Evolutionary conservation across 2,797 vertebrate genomes (phyloP), one percentile per base, ranked within the genome.

Genomic region (Tapera naevia): DNA sequence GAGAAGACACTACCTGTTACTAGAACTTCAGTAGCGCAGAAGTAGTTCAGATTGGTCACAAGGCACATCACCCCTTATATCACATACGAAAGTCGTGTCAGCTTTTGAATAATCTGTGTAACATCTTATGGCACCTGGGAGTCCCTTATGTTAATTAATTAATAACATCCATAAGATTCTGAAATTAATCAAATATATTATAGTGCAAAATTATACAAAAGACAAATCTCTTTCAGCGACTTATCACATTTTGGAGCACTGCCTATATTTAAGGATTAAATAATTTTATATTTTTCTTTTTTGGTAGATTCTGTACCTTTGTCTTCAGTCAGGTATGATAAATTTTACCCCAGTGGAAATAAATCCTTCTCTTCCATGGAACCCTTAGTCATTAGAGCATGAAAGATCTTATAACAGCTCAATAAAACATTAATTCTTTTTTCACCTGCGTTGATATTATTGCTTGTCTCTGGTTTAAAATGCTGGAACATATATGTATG

Each of bases 31-130:
- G 3, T 8, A 32, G 8, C 11, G 25, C 9, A 41, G 7, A 78
- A 23, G 30, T 27, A 11, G 2, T 53, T 54, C 5, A 37, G 17
- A 17, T 35, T 70, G 8, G 14, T 39, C n/a, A 18, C n/a, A 53
- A 45, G 18, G 6, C 3, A 51, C 2, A 1, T 45, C 7, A n/a
- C 3, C 4, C 1, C 5, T 53, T 23, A 50, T 66, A 61, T 8
- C 14, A n/a, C 21, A 11, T 48, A 23, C 33, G 18, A 90, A 93
- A 80, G 53, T 7, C 24, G 0, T 53, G 17, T n/a, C 30, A 80
- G 10, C 1, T 76, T 76, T 76, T 18, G 11, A 69, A 21, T 48
- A 30, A 80, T 24, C 27, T 6, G 41, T 58, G 54, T 21, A 7
- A 51, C 3, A 39, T 48, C 27, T 60, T 61, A 28, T 41, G 25